Conservation (phyloP, 2,113 vertebrate genomes). For the Platichthys stellatus region DNA sequence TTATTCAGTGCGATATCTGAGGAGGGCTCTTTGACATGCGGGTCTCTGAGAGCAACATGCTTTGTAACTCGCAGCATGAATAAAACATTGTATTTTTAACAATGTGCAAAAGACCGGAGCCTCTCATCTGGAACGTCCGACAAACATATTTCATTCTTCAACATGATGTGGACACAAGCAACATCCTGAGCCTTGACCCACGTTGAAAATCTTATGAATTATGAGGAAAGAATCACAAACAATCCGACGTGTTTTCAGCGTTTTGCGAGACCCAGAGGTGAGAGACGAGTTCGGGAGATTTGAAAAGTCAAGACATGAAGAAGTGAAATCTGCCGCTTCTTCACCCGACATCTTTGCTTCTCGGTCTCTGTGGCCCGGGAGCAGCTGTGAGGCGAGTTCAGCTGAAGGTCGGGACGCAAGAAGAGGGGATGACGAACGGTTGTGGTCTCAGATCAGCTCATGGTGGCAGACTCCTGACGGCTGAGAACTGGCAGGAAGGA, state of each 20-base stretch:
- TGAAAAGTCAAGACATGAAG: conserved; percentile 14
- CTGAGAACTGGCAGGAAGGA: background rate
- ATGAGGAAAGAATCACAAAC: background rate
- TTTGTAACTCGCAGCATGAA: conserved; percentile 47
- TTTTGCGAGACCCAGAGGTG: background rate
- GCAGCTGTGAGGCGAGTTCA: conserved; percentile 53
- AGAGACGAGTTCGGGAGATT: conserved; percentile 21
- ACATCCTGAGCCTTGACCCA: background rate
- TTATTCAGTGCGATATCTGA: conserved; percentile 56
- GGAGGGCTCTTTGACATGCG: conserved; percentile 1
- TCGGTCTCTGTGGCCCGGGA: conserved; percentile 25
- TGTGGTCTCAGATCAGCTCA: conserved; percentile 59
- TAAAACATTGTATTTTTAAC: conserved; percentile 58
- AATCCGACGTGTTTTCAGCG: background rate
- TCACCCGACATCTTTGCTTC: conserved; percentile 38
- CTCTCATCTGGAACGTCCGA: background rate
- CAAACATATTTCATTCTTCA: background rate
- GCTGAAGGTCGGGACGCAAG: conserved; percentile 49
- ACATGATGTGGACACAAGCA: background rate
- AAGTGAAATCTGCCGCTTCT: conserved; percentile 18
- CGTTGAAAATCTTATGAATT: no score
- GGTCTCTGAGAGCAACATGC: conserved; percentile 24
- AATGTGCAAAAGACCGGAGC: background rate
- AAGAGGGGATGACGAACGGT: conserved; percentile 27
- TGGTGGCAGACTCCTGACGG: conserved; percentile 37